These are phyloP conservation scores for Prosopocoilus inquinatus DNA, from an alignment of 2,888 invertebrate genomes.

Conservation along the genomic window DNA sequence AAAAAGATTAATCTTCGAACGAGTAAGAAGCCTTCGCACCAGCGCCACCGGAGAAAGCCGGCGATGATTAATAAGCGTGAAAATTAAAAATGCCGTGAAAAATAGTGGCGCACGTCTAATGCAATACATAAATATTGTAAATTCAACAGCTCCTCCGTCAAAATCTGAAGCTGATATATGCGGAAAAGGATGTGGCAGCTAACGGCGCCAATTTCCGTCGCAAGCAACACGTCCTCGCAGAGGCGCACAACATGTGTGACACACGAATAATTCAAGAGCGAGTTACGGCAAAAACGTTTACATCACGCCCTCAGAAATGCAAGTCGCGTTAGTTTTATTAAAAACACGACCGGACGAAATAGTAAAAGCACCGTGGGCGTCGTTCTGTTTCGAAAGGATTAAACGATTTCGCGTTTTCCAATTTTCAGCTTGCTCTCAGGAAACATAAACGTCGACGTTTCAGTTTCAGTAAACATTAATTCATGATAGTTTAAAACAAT, in stretches of 20 bases:
- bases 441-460: too few species aligned
- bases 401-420: too few species aligned
- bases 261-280: not conserved
- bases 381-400: too few species aligned
- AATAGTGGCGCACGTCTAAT: not conserved
- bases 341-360: too few species aligned
- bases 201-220: conserved; percentile 42
- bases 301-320: not conserved
- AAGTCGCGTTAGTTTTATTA: not conserved
- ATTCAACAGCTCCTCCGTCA: conserved; percentile 17
- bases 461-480: too few species aligned
- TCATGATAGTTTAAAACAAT: too few species aligned
- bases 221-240: not conserved
- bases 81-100: conserved; percentile 1
- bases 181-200: conserved; percentile 41
- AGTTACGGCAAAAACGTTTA: not conserved
- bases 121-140: not conserved
- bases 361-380: too few species aligned
- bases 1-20: too few species aligned
- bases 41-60: not conserved
- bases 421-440: too few species aligned
- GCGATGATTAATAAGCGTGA: not conserved
- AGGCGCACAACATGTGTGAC: not conserved
- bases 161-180: conserved; percentile 30
- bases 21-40: too few species aligned